Evolutionary conservation across 2,797 vertebrate genomes (phyloP).

Genomic region (Ctenopoma multispine): DNA sequence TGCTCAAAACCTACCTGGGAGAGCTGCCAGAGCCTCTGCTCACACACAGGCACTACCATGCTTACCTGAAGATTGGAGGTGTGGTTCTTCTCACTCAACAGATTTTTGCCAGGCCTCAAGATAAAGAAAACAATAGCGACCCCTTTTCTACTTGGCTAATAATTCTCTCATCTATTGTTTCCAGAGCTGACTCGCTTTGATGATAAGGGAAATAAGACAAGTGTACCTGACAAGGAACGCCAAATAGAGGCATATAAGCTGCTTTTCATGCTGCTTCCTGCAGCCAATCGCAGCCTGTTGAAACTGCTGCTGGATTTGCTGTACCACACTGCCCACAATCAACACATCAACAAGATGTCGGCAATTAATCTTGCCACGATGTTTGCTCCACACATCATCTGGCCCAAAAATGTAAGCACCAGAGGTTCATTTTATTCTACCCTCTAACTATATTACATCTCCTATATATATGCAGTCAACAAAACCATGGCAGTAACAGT

Average conservation of each 20-base stretch:
- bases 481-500: not conserved
- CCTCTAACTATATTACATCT: not conserved
- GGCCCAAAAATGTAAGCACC: conserved; percentile 94
- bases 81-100: too few relatives aligned
- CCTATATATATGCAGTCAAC: not conserved
- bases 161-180: conserved; percentile 29
- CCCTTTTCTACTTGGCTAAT: not conserved
- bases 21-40: conserved; percentile 96
- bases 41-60: conserved; percentile 94
- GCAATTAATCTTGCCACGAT: conserved; percentile 97
- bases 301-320: conserved; percentile 94
- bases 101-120: too few relatives aligned
- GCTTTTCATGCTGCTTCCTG: conserved; percentile 93
- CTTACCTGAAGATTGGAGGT: conserved; percentile 98
- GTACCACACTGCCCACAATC: conserved; percentile 95
- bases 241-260: conserved; percentile 95
- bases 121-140: not conserved
- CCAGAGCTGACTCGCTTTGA: conserved; percentile 92
- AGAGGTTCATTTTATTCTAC: not conserved
- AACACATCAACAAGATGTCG: conserved; percentile 97
- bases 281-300: conserved; percentile 92
- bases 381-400: conserved; percentile 97
- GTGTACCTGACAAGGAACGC: conserved; percentile 90
- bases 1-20: conserved; percentile 95
- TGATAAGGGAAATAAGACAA: conserved; percentile 91